phyloP scores from a whole-genome alignment of 2,113 vertebrate species.

The Archilochus colubris region DNA sequence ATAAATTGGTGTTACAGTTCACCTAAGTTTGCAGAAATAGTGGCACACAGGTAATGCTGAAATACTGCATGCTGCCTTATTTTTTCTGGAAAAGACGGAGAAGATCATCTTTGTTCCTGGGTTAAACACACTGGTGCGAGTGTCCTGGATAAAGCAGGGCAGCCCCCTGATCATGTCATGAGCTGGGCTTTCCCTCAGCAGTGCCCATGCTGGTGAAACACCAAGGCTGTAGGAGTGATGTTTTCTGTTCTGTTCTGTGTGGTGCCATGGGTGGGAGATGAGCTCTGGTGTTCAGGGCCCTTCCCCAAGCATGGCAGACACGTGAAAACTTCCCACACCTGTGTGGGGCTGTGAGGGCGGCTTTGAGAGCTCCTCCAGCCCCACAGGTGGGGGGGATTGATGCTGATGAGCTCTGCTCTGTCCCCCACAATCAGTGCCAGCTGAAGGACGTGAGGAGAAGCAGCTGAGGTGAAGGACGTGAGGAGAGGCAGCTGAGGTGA shows the following conservation, averaged over 20 bases:
- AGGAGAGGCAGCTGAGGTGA: no score
- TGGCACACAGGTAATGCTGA: background rate
- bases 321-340: background rate
- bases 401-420: accelerated
- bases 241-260: background rate
- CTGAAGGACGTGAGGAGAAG: accelerated
- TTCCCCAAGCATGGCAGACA: background rate
- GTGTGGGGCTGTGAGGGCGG: background rate
- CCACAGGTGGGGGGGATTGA: background rate
- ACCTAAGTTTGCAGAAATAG: background rate
- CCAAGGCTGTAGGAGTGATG: background rate
- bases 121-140: accelerated
- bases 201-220: accelerated
- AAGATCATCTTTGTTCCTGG: background rate
- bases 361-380: background rate
- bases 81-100: background rate
- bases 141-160: background rate
- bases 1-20: background rate
- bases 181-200: background rate
- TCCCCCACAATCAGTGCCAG: accelerated
- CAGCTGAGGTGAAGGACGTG: no score
- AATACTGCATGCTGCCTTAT: background rate
- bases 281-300: background rate
- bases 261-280: accelerated
- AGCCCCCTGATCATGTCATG: accelerated